phyloP scores from a whole-genome alignment of 2,113 vertebrate species.

The Coracopsis vasa region DNA sequence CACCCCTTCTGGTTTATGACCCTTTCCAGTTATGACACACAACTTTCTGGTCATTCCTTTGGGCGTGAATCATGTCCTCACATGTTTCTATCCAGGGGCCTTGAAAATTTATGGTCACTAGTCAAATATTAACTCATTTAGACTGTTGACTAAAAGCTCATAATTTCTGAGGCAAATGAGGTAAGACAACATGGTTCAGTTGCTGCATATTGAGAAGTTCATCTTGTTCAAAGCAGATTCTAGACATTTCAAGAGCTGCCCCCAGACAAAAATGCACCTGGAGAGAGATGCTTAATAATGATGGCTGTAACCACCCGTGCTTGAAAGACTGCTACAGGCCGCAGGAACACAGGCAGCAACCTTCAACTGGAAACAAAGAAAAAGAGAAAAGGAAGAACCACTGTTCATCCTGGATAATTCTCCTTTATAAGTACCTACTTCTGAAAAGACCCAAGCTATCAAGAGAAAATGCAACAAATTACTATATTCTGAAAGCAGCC shows the following conservation, averaged over 20 bases:
- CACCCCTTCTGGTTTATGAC: not conserved
- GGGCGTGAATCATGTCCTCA: not conserved
- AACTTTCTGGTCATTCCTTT: not conserved
- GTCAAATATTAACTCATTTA: slow-evolving; percentile 48
- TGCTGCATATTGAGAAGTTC: slow-evolving; percentile 4
- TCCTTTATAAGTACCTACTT: not conserved
- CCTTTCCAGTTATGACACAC: not conserved
- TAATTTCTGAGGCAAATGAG: slow-evolving; percentile 43
- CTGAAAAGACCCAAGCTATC: not conserved
- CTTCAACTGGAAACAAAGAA: not conserved
- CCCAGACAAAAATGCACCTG: slow-evolving; percentile 11
- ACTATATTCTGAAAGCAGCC: not conserved
- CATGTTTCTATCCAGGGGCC: not conserved
- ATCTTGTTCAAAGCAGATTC: not conserved
- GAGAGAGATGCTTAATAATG: not conserved
- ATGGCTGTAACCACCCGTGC: not conserved
- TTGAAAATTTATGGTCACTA: slow-evolving; percentile 12
- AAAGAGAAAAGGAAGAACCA: not conserved
- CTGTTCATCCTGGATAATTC: not conserved
- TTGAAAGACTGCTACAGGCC: not conserved
- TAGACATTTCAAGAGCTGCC: not conserved
- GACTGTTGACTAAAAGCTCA: slow-evolving; percentile 36
- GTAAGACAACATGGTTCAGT: not conserved
- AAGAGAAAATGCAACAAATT: not conserved
- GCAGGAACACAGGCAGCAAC: not conserved